These are phyloP conservation scores for Nansenia antarctica DNA, from an alignment of 2,113 vertebrate genomes.

Conservation along the genomic window DNA sequence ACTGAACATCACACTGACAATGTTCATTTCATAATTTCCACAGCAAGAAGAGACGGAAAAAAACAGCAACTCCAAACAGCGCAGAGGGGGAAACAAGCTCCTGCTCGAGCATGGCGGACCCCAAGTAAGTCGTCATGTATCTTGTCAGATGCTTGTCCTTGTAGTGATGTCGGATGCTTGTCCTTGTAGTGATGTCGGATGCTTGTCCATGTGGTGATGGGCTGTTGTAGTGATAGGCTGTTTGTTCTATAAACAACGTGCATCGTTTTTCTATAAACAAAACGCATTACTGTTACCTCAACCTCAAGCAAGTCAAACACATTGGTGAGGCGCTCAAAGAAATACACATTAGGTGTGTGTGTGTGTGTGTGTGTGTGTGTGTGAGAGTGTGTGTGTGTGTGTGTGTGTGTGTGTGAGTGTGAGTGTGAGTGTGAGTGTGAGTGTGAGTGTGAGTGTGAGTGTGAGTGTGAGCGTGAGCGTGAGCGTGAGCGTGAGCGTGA, in stretches of 20 bases:
- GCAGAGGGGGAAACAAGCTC: constrained; percentile 49
- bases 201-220: background rate
- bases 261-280: background rate
- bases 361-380: background rate
- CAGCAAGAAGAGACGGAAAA: constrained; percentile 69
- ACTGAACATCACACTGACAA: background rate
- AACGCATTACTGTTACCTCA: background rate
- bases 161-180: no score
- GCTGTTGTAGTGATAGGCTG: no score
- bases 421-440: constrained; percentile 1
- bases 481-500: no score
- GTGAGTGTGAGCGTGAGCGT: no score
- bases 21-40: constrained; percentile 32
- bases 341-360: background rate
- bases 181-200: no score
- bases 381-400: background rate
- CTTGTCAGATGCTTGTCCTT: background rate
- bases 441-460: background rate
- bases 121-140: constrained; percentile 72
- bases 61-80: constrained; percentile 45
- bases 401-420: background rate
- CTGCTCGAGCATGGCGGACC: constrained; percentile 54
- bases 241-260: background rate
- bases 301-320: background rate
- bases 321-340: background rate